A percentile compares a stretch with the other conserved stretches of the same genome.
Evolutionary conservation across 1,140 invertebrate genomes (phyloP).

Genomic region (Drosophila ficusphila): DNA sequence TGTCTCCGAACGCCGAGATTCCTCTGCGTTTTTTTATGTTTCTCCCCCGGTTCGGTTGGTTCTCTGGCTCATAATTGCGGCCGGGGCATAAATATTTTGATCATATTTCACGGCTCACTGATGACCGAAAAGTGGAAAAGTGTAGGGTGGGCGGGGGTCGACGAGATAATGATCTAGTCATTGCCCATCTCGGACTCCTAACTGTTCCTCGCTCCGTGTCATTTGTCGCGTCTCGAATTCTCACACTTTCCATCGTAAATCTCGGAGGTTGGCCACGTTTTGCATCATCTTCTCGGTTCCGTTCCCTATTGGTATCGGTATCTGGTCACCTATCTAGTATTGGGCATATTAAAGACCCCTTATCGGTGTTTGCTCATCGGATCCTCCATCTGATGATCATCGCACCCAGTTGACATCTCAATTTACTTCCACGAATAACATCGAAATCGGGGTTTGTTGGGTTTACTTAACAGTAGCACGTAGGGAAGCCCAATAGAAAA

Average conservation of each 20-base stretch:
- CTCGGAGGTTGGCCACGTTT: slow-evolving; percentile 67
- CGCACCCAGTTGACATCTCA: slow-evolving; percentile 67
- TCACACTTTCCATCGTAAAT: slow-evolving; percentile 82
- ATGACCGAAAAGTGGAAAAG: slow-evolving; percentile 19
- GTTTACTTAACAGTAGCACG: slow-evolving; percentile 54
- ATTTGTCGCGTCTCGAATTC: slow-evolving; percentile 65
- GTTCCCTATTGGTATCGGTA: slow-evolving; percentile 6
- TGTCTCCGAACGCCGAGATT: slow-evolving; percentile 50
- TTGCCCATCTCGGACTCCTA: slow-evolving; percentile 31
- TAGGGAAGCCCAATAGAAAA: slow-evolving; percentile 11
- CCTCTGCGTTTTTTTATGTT: slow-evolving; percentile 11
- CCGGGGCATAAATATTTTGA: slow-evolving; percentile 75
- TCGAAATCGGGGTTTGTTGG: slow-evolving; percentile 9
- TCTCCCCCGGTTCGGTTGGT: slow-evolving; percentile 24
- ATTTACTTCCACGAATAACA: slow-evolving; percentile 73
- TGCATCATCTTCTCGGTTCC: slow-evolving; percentile 57
- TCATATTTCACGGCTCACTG: slow-evolving; percentile 78
- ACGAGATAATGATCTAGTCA: slow-evolving; percentile 61
- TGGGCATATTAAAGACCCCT: slow-evolving; percentile 28
- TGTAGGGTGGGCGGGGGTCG: slow-evolving; percentile 1
- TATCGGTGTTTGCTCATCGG: slow-evolving; percentile 67
- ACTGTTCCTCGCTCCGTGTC: slow-evolving; percentile 45
- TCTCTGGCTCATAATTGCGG: slow-evolving; percentile 62
- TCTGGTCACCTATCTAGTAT: slow-evolving; percentile 6
- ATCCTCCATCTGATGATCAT: slow-evolving; percentile 15